Evolutionary conservation across 1,140 invertebrate genomes (phyloP), one percentile per base, ranked within the genome.

Genomic region (Pseudomyrmex dendroicus): DNA sequence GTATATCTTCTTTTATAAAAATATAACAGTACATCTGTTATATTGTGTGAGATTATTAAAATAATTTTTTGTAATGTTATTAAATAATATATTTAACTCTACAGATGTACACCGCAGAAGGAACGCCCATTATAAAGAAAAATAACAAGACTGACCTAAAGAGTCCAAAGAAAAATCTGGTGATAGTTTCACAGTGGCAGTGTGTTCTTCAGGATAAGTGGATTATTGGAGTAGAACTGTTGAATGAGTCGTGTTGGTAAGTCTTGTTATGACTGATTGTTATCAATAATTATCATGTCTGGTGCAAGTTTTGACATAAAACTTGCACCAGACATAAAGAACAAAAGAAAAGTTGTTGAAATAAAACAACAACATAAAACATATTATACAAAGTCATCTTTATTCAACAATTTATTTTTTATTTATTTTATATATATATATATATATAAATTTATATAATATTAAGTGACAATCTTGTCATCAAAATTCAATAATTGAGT

Each of bases 191-290:
- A 9, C 68, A 73, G 2, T 93, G 92, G 92, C 93, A 93, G 44
- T 73, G 85, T 25, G 35, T 93, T 22, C 56, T 92, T 20, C 87
- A 89, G 74, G 83, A 92, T 44, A 91, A 93, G 70, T 94, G 93
- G 93, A 84, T 94, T 22, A 85, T 93, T 63, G 92, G 92, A 59
- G 73, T 93, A 52, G 57, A 84, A 50, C 4, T 93, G 2, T 22
- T 85, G 8, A 94, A 92, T 50, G 86, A 35, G 62, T 89, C 89
- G 0, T 74, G 80, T 3, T 84, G 88, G 93, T 94, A 84, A 94
- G 92, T 89, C 72, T 8, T 72, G 35, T 35, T 35, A 35, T 74
- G 66, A 9, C 20, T 0, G 25, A 54, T 48, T 25, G 0, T 48
- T 9, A 56, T 22, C 1, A 59, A 77, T 52, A 13, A 61, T 70